A percentile compares a stretch with the other conserved stretches of the same genome.
Evolutionary conservation across 92 coral and sea anemone species (phyloP).

Genomic region (Plumapathes pennacea): DNA sequence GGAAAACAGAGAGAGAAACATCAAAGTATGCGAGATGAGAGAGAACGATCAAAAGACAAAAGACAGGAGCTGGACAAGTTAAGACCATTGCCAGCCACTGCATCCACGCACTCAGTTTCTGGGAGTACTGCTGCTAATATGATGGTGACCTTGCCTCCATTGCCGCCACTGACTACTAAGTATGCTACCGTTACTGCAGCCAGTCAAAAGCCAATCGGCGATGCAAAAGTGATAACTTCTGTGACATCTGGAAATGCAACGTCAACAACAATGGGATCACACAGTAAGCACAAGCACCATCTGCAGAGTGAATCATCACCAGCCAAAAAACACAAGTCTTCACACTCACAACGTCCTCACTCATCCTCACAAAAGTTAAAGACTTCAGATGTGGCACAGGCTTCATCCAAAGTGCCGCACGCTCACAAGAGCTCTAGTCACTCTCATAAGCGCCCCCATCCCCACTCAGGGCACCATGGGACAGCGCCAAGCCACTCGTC

Average conservation of each 20-base stretch:
- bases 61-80: constrained; percentile 40
- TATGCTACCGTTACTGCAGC: constrained; percentile 81
- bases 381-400: constrained; percentile 59
- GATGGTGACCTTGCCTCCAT: constrained; percentile 68
- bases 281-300: constrained; percentile 68
- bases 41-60: constrained; percentile 27
- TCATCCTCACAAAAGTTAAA: constrained; percentile 48
- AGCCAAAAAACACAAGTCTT: constrained; percentile 79
- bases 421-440: constrained; percentile 63
- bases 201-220: constrained; percentile 50
- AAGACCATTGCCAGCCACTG: constrained; percentile 52
- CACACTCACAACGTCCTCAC: constrained; percentile 61
- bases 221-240: constrained; percentile 47
- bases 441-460: constrained; percentile 37
- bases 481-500: constrained; percentile 35
- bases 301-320: constrained; percentile 71
- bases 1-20: constrained; percentile 11
- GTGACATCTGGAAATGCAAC: constrained; percentile 31
- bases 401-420: constrained; percentile 52
- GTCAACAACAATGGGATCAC: constrained; percentile 16
- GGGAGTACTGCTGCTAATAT: constrained; percentile 59
- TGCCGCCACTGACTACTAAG: constrained; percentile 87
- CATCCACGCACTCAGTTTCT: constrained; percentile 75
- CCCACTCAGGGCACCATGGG: constrained; percentile 12
- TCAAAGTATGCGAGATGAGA: constrained; percentile 12